Conservation (phyloP, 2,113 vertebrate species). For the Caranx melampygus region DNA sequence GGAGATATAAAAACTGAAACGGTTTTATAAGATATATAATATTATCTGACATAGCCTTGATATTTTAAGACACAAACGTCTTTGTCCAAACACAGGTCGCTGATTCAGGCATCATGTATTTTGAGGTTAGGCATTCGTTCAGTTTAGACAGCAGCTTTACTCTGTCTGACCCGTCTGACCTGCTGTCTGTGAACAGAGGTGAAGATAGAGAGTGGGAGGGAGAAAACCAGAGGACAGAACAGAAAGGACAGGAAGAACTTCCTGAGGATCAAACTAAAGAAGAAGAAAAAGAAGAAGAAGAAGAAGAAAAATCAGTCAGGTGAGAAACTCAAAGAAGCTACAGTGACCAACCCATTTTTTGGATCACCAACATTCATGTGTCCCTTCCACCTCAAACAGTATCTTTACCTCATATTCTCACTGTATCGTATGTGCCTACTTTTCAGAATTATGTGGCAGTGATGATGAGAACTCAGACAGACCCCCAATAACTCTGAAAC, state of each 20-base stretch:
- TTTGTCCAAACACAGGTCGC: no score
- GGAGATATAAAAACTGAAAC: not conserved
- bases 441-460: conserved; percentile 84
- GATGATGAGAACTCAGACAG: conserved; percentile 86
- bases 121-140: not conserved
- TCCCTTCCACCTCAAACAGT: no score
- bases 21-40: no score
- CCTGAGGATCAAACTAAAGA: conserved; percentile 91
- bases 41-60: not conserved
- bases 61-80: not conserved
- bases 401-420: no score
- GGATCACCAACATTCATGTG: no score
- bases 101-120: no score
- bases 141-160: not conserved
- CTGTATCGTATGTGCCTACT: accelerated
- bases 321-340: conserved; percentile 68
- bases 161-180: not conserved
- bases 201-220: conserved; percentile 84
- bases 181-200: conserved; percentile 69
- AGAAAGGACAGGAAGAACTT: conserved; percentile 82
- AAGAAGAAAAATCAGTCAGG: conserved; percentile 84
- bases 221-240: conserved; percentile 85
- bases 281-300: conserved; percentile 95
- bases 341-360: no score
- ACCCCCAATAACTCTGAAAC: conserved; percentile 80